Percentiles rank a stretch among this genome's conserved stretches.
phyloP scores from a whole-genome alignment of 1,140 invertebrate species.

The Meteorus sp. region DNA sequence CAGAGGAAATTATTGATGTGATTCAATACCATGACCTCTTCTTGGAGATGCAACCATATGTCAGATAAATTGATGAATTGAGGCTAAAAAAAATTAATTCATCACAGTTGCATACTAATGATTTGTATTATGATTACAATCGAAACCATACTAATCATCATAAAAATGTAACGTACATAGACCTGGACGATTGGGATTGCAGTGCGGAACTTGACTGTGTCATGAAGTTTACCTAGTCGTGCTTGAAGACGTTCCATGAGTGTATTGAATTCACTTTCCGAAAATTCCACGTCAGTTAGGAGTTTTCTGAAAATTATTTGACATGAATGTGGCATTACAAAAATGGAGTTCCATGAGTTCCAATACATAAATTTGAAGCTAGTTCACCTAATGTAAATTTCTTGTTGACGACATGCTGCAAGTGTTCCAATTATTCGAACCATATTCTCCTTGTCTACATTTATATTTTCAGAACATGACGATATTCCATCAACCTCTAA shows the following conservation, averaged over 20 bases:
- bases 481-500: background rate
- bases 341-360: background rate
- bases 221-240: slow-evolving; percentile 61
- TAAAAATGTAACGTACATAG: slow-evolving; percentile 60
- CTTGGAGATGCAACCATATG: slow-evolving; percentile 66
- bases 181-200: slow-evolving; percentile 66
- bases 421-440: slow-evolving; percentile 60
- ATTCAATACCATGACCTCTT: slow-evolving; percentile 65
- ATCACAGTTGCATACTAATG: background rate
- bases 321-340: background rate
- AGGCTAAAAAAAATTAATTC: slow-evolving; percentile 55
- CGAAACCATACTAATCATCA: background rate
- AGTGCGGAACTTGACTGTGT: slow-evolving; percentile 63
- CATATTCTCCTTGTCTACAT: slow-evolving; percentile 43
- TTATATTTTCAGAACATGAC: background rate
- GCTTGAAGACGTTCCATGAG: slow-evolving; percentile 54
- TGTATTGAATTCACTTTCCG: slow-evolving; percentile 53
- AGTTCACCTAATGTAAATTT: slow-evolving; percentile 60
- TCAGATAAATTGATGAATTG: slow-evolving; percentile 65
- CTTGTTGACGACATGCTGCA: slow-evolving; percentile 65
- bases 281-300: slow-evolving; percentile 59
- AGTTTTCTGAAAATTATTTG: slow-evolving; percentile 57
- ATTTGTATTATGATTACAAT: background rate
- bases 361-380: background rate
- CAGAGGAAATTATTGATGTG: slow-evolving; percentile 62